Percentiles rank a stretch among this genome's conserved stretches.
phyloP scores from a whole-genome alignment of 2,113 vertebrate species.

The Dolichallabes microphthalmus region DNA sequence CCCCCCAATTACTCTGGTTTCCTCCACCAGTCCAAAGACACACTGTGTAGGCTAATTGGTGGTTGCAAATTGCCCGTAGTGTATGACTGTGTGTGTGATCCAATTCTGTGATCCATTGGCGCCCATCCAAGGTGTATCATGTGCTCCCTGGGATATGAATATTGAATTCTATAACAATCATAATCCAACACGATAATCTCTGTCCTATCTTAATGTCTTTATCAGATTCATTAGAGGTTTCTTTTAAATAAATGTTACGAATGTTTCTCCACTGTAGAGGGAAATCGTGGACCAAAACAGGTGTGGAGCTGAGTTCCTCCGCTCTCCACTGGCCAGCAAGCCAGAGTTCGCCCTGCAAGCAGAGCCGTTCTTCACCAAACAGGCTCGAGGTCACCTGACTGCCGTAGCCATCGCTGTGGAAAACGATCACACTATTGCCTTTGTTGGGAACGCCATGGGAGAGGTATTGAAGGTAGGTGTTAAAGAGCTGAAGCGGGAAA shows the following conservation, averaged over 20 bases:
- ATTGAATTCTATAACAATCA: not conserved
- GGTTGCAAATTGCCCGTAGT: no score
- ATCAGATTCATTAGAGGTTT: not conserved
- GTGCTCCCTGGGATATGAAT: not conserved
- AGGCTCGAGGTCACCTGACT: slow-evolving; percentile 71
- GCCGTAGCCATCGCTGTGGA: slow-evolving; percentile 84
- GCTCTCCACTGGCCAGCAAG: slow-evolving; percentile 86
- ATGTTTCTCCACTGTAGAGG: slow-evolving; percentile 50
- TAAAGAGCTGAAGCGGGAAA: not conserved
- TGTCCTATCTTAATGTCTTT: not conserved
- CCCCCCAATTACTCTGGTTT: not conserved
- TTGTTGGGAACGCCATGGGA: slow-evolving; percentile 83
- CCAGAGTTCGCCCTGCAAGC: slow-evolving; percentile 65
- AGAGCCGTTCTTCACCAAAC: slow-evolving; percentile 51
- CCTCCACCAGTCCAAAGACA: no score
- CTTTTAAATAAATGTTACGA: not conserved
- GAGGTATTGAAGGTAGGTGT: slow-evolving; percentile 79
- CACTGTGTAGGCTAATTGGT: no score
- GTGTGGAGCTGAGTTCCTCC: slow-evolving; percentile 90
- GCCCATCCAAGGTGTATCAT: no score
- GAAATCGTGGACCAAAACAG: slow-evolving; percentile 61
- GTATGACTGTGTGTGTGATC: no score
- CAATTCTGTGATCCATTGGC: no score
- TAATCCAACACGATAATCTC: not conserved
- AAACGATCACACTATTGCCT: slow-evolving; percentile 81